These are phyloP conservation scores for Corythornis vintsioides DNA, from an alignment of 2,113 vertebrate species.

Conservation along the genomic window DNA sequence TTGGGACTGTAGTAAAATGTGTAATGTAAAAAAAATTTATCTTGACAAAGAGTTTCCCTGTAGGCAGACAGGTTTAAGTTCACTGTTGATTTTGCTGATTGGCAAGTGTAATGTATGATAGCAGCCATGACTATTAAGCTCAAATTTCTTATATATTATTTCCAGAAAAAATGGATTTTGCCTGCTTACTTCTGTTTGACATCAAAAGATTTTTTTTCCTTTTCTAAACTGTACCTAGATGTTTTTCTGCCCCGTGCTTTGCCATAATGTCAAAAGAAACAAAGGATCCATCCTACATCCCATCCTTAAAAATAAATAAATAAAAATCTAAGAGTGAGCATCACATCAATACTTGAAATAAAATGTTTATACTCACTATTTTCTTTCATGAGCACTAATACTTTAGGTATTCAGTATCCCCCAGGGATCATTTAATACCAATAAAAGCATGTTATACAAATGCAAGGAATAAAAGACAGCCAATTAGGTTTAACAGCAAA, in stretches of 20 bases:
- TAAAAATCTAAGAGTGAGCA: neutral
- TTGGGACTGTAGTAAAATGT: neutral
- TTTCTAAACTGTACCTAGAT: neutral
- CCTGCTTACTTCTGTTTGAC: neutral
- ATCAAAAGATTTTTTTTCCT: neutral
- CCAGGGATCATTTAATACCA: neutral
- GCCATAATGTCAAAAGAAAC: neutral
- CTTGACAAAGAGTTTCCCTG: neutral
- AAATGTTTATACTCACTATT: neutral
- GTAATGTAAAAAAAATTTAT: neutral
- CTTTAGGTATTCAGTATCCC: neutral
- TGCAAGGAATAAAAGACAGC: neutral
- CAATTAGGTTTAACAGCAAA: constrained; percentile 11
- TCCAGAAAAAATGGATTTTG: neutral
- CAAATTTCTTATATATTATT: neutral
- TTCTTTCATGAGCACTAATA: neutral
- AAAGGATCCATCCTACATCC: neutral
- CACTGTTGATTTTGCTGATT: neutral
- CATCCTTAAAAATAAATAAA: neutral
- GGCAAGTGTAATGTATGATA: neutral
- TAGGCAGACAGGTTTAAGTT: neutral
- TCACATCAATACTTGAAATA: neutral
- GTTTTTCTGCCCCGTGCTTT: neutral
- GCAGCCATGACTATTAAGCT: neutral
- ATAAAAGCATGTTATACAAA: neutral